These are phyloP conservation scores for Euleptes europaea DNA, from an alignment of 2,113 vertebrate species.

Conservation along the genomic window DNA sequence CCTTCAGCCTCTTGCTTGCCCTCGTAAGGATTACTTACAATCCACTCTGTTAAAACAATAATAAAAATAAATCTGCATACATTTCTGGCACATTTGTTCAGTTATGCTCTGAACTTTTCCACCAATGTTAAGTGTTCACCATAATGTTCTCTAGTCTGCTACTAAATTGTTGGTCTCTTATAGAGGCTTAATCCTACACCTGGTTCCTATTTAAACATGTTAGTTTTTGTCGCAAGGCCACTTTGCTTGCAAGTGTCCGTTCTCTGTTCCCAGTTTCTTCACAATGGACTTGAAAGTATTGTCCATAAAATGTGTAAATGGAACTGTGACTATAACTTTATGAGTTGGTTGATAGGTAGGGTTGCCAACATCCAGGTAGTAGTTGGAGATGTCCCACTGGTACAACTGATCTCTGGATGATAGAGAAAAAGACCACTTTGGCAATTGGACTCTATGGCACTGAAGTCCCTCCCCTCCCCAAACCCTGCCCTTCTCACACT, in stretches of 20 bases:
- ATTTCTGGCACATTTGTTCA: slow-evolving; percentile 31
- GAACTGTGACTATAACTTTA: slow-evolving; percentile 52
- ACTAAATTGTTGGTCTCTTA: not conserved
- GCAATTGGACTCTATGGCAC: too few species aligned
- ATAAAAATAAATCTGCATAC: slow-evolving; percentile 7
- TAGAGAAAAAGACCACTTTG: too few species aligned
- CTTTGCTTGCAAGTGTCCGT: slow-evolving; percentile 24
- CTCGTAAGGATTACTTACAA: slow-evolving; percentile 9
- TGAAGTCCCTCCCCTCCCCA: too few species aligned
- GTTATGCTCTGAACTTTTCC: not conserved
- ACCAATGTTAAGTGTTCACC: not conserved
- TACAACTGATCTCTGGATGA: too few species aligned
- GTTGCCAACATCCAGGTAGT: slow-evolving; percentile 28
- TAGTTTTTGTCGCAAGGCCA: slow-evolving; percentile 8
- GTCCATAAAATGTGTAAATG: slow-evolving; percentile 55
- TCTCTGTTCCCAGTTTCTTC: slow-evolving; percentile 51
- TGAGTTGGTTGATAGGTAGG: slow-evolving; percentile 58
- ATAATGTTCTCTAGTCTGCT: not conserved
- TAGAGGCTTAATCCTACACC: not conserved
- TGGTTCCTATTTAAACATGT: not conserved
- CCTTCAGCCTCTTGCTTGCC: not conserved
- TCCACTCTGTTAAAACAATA: slow-evolving; percentile 46
- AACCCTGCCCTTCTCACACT: too few species aligned
- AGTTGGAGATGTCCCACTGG: too few species aligned
- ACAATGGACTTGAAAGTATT: slow-evolving; percentile 32